A percentile compares a stretch with the other conserved stretches of the same genome.
Evolutionary conservation across 2,113 vertebrate genomes (phyloP).

Genomic region (Saguinus imperator): DNA sequence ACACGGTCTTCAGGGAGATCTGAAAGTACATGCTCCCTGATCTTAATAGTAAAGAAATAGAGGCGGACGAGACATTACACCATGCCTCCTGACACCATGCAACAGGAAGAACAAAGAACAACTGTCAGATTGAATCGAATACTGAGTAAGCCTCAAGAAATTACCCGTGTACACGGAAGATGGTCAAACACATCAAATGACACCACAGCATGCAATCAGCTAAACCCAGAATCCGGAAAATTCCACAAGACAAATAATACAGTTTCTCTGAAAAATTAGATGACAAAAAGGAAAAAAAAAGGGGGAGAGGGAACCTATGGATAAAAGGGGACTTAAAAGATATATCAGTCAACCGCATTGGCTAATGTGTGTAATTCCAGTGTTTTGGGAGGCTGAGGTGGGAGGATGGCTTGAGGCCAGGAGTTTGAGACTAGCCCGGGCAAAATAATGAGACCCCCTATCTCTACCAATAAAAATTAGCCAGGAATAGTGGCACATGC

Average conservation of each 20-base stretch:
- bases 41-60: not conserved
- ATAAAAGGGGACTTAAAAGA: slow-evolving; percentile 35
- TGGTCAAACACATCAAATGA: not conserved
- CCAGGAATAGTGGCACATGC: too few species aligned
- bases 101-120: slow-evolving; percentile 30
- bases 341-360: not conserved
- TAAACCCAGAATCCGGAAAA: slow-evolving; percentile 37
- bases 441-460: too few species aligned
- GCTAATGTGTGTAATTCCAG: too few species aligned
- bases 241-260: not conserved
- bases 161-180: not conserved
- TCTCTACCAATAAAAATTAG: too few species aligned
- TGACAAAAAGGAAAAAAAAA: not conserved
- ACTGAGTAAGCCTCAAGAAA: slow-evolving; percentile 1
- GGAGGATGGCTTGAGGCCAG: too few species aligned
- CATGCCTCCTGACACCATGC: not conserved
- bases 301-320: not conserved
- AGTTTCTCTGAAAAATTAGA: not conserved
- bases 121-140: not conserved
- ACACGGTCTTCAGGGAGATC: too few species aligned
- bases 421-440: too few species aligned
- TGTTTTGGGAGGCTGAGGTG: too few species aligned
- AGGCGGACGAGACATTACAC: not conserved
- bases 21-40: too few species aligned
- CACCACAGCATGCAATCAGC: not conserved